A percentile compares a stretch with the other conserved stretches of the same genome.
Evolutionary conservation across 1,140 invertebrate species (phyloP).

Genomic region (Trichoplusia ni): DNA sequence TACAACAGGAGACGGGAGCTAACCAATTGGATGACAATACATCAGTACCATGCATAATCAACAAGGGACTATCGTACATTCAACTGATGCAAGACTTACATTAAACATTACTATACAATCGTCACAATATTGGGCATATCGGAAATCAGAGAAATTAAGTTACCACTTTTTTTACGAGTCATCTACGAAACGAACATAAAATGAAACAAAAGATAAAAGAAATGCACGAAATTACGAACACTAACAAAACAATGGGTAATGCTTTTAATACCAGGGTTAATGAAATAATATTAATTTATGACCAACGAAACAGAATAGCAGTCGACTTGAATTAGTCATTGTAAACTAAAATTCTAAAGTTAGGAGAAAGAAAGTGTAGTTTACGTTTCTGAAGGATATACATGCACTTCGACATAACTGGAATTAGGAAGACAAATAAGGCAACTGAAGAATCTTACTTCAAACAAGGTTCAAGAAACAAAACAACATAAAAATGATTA

Average conservation of each 20-base stretch:
- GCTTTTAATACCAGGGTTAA: background rate
- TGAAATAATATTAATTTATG: no score
- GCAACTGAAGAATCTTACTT: no score
- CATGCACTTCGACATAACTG: no score
- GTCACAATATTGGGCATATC: constrained; percentile 29
- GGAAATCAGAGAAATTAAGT: constrained; percentile 75
- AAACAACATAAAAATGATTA: no score
- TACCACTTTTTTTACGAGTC: constrained; percentile 76
- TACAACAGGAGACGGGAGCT: background rate
- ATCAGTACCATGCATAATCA: constrained; percentile 16
- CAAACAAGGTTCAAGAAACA: no score
- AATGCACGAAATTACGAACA: constrained; percentile 14
- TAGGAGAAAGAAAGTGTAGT: no score
- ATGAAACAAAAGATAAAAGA: constrained; percentile 41
- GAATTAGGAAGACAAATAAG: no score
- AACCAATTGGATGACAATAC: background rate
- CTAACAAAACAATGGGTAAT: constrained; percentile 20
- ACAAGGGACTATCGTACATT: constrained; percentile 9
- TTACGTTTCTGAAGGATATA: no score
- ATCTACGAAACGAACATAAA: constrained; percentile 51
- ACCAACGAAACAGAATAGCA: no score
- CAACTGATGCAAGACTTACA: constrained; percentile 67
- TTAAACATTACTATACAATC: constrained; percentile 52
- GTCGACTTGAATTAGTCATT: no score
- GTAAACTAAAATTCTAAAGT: no score